These are phyloP conservation scores for Drosophila rellima DNA, from an alignment of 2,888 invertebrate species.

Conservation along the genomic window DNA sequence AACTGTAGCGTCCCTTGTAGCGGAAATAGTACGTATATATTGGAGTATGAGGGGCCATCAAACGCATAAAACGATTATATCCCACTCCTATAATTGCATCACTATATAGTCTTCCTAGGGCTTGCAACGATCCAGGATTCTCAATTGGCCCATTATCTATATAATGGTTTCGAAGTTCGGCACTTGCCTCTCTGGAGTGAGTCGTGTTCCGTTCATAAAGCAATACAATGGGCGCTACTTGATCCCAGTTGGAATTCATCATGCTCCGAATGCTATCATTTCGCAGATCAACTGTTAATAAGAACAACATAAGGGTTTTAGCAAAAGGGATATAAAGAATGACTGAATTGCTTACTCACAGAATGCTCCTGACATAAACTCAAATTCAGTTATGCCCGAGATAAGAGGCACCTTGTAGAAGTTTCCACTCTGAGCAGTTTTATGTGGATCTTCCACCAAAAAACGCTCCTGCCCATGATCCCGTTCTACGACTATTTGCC, in stretches of 20 bases:
- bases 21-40: constrained; percentile 89
- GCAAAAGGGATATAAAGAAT: fast-evolving
- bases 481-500: constrained; percentile 89
- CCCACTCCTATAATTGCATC: constrained; percentile 88
- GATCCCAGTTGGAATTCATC: constrained; percentile 79
- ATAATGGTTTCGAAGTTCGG: constrained; percentile 67
- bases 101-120: constrained; percentile 85
- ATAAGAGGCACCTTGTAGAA: constrained; percentile 89
- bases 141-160: constrained; percentile 56
- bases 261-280: constrained; percentile 86
- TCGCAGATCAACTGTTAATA: constrained; percentile 82
- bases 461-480: constrained; percentile 89
- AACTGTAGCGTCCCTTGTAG: constrained; percentile 88
- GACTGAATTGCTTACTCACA: constrained; percentile 64
- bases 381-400: constrained; percentile 88
- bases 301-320: background rate
- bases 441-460: constrained; percentile 87
- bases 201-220: constrained; percentile 83
- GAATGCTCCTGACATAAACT: constrained; percentile 88
- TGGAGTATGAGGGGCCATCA: constrained; percentile 87
- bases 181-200: constrained; percentile 80
- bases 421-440: constrained; percentile 87
- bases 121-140: constrained; percentile 59
- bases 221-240: constrained; percentile 80
- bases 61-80: constrained; percentile 87